Conservation (phyloP, 2,797 vertebrate genomes). For the Fratercula arctica region DNA sequence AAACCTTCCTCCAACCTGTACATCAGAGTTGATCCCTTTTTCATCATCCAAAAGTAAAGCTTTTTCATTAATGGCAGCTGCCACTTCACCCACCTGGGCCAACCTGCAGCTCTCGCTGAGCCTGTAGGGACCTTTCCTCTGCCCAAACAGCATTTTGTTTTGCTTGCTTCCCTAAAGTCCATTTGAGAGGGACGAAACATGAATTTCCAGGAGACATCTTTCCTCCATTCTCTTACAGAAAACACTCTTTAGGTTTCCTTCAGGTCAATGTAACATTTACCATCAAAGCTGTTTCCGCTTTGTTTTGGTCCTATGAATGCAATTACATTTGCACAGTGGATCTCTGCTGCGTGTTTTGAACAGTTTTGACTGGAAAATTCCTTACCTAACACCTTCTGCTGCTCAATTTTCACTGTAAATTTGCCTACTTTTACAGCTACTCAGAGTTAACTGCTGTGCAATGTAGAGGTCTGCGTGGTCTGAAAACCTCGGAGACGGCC, state of each 20-base stretch:
- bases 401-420: neutral
- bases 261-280: neutral
- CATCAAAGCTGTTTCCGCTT: neutral
- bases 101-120: neutral
- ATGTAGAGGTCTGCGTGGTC: neutral
- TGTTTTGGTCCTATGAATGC: neutral
- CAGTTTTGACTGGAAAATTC: neutral
- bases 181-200: neutral
- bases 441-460: neutral
- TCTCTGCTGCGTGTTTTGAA: neutral
- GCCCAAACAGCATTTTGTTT: neutral
- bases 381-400: neutral
- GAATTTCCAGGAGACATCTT: rapidly evolving
- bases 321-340: neutral
- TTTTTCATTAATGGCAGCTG: neutral
- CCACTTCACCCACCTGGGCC: neutral
- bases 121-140: neutral
- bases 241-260: neutral
- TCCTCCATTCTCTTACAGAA: neutral
- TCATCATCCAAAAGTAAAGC: neutral
- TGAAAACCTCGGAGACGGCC: neutral
- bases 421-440: neutral
- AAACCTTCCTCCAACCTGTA: neutral
- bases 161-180: rapidly evolving
- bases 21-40: neutral